Conservation (phyloP, 2,113 vertebrate genomes). For the Ciconia boyciana region DNA sequence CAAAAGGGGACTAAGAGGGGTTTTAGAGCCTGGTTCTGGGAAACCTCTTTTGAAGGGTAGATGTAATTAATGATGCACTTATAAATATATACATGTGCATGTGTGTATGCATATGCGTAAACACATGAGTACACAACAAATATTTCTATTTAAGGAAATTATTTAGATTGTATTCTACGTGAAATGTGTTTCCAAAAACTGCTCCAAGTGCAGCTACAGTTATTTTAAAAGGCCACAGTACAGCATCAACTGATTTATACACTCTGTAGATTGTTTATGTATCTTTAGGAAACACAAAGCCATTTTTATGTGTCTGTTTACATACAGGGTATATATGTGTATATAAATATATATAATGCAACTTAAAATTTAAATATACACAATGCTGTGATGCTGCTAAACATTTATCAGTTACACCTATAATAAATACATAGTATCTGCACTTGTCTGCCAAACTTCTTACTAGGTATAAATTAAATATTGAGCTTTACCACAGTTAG, state of each 20-base stretch:
- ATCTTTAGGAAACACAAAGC: background rate
- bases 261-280: background rate
- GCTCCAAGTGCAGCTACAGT: background rate
- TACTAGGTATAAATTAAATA: background rate
- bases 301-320: background rate
- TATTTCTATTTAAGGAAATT: background rate
- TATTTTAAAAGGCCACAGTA: background rate
- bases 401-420: background rate
- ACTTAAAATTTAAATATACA: background rate
- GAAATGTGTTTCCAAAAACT: background rate
- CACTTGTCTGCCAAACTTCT: background rate
- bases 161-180: background rate
- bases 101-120: background rate
- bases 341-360: background rate
- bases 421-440: background rate
- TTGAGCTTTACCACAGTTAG: background rate
- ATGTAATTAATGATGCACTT: background rate
- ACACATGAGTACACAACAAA: background rate
- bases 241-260: background rate
- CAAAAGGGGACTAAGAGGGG: background rate
- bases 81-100: background rate
- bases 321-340: background rate
- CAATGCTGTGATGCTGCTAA: background rate
- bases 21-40: background rate
- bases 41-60: background rate